Conservation (phyloP, 2,888 invertebrate species). For the Andrena marginata region DNA sequence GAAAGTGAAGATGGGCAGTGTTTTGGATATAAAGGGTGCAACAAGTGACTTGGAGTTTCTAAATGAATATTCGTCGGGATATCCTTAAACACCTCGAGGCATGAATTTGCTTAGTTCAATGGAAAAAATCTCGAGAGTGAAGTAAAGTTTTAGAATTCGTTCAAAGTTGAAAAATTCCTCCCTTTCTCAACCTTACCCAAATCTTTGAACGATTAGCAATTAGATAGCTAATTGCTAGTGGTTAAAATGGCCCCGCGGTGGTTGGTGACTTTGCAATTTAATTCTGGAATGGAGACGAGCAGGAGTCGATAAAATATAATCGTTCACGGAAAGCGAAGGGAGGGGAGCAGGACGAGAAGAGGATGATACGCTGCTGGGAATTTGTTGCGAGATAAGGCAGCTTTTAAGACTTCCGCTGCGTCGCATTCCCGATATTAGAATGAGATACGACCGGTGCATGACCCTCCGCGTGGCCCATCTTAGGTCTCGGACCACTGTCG, state of each 20-base stretch:
- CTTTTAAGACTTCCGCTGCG: constrained; percentile 70
- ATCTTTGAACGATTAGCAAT: constrained; percentile 15
- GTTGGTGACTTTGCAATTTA: constrained; percentile 74
- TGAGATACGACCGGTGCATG: constrained; percentile 36
- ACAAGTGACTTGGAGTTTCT: too few relatives aligned
- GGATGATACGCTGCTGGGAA: constrained; percentile 55
- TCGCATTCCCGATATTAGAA: constrained; percentile 59
- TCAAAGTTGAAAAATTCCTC: not conserved
- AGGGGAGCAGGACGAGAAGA: constrained; percentile 24
- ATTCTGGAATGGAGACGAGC: constrained; percentile 70
- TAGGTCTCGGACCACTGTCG: not conserved
- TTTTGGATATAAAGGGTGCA: too few relatives aligned
- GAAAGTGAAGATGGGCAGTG: too few relatives aligned
- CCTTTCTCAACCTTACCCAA: not conserved
- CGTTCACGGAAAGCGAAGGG: constrained; percentile 30
- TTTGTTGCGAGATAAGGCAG: constrained; percentile 61
- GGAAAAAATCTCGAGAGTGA: not conserved
- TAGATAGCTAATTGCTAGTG: constrained; percentile 67
- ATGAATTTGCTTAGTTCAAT: not conserved
- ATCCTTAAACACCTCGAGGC: not conserved
- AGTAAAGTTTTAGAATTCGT: too few relatives aligned
- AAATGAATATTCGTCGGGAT: not conserved
- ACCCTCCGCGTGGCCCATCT: constrained; percentile 15
- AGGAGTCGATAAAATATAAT: constrained; percentile 36
- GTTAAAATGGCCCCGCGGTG: constrained; percentile 66